Base-by-base conservation (phyloP, 2,113 vertebrate genomes). In the Nothocercus julius region DNA sequence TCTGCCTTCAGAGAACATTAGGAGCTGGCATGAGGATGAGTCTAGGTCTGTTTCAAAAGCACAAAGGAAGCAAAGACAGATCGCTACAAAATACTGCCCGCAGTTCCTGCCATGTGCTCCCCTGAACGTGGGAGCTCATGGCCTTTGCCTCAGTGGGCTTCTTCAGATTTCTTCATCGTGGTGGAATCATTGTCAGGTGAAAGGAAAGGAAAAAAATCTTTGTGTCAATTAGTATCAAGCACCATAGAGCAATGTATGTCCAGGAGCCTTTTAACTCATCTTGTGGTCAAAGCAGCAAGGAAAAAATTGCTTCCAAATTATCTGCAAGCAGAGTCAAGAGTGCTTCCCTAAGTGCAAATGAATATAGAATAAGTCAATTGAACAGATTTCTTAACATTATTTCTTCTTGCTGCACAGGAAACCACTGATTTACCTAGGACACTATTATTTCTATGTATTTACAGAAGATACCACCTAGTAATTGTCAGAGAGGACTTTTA, bases 1-100 rank as follows among this genome's bases (percentile, higher is more conserved):
- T 97, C 61, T 97, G 95, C 63, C 92, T 97, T 96, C 62, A 49
- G 94, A 93, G 86, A 96, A 91, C 77, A 13, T 58, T 64, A 47
- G 83, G 59, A 89, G 88, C 82, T 96, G 93, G 70, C 91, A 90
- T 64, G 44, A 82, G 78, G 54, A 79, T 20, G 72, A 86, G 68
- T 44, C 62, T 47, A 47, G 75, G 13, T 87, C 89, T 95, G 61
- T 90, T 92, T 95, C 76, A 20, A 86, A 89, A 77, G 56, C 89
- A 25, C n/a, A 58, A 51, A 90, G 83, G 80, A 82, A 93, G 79
- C 62, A 47, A 82, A 77, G 51, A 32, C 58, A 93, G 82, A 93
- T 38, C 93, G 77, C 63, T 79, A 18, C 69, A 32, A 40, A 38
- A 27, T 42, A 64, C 28, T 58, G 34, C 61, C 63, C 88, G 34